These are phyloP conservation scores for Seriola rivoliana DNA, from an alignment of 2,113 vertebrate species.

Conservation along the genomic window DNA sequence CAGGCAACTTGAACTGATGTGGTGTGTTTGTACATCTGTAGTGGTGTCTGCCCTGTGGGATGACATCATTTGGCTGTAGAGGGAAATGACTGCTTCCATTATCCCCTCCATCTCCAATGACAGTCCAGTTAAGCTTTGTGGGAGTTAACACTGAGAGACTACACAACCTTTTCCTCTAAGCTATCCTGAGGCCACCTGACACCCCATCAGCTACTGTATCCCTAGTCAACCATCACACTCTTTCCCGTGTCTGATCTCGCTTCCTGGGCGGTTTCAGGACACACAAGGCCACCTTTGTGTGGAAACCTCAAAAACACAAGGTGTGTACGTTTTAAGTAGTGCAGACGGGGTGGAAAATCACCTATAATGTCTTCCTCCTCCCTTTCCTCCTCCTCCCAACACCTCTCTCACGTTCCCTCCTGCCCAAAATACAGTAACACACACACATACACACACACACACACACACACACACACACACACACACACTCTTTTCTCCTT, in stretches of 20 bases:
- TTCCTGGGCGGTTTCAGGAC: constrained; percentile 57
- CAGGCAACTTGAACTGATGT: constrained; percentile 23
- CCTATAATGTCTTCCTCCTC: constrained; percentile 68
- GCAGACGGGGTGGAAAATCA: constrained; percentile 75
- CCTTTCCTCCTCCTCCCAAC: constrained; percentile 53
- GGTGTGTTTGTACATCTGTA: constrained; percentile 48
- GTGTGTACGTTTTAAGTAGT: constrained; percentile 60
- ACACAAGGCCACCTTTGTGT: constrained; percentile 76
- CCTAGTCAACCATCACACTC: constrained; percentile 57
- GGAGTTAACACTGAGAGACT: constrained; percentile 41
- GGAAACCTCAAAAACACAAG: constrained; percentile 62
- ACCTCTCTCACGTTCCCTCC: constrained; percentile 51
- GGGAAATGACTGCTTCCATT: constrained; percentile 46
- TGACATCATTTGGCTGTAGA: constrained; percentile 47
- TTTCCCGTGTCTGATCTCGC: constrained; percentile 57
- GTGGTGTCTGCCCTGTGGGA: constrained; percentile 33
- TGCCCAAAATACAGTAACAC: constrained; percentile 55
- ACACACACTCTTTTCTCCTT: constrained; percentile 35
- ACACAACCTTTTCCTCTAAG: constrained; percentile 33
- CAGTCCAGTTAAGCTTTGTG: constrained; percentile 41
- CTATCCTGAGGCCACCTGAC: constrained; percentile 47
- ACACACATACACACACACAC: no score
- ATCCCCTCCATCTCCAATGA: constrained; percentile 48
- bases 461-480: constrained; percentile 18
- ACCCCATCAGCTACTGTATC: constrained; percentile 70